phyloP scores from a whole-genome alignment of 1,140 invertebrate genomes.

The Pectinophora gossypiella region DNA sequence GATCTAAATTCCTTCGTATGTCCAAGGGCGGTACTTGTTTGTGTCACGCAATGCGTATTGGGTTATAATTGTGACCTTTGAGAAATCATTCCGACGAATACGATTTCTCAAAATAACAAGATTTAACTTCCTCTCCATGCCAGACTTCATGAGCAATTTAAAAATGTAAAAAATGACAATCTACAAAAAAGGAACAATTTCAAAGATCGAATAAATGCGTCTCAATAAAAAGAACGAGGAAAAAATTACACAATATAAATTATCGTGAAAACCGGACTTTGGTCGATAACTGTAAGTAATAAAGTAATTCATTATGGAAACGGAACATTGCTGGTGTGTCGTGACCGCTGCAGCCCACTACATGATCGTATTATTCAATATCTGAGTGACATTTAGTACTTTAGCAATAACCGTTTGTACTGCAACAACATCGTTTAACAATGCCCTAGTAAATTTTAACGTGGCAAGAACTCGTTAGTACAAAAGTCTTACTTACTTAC shows the following conservation, averaged over 20 bases:
- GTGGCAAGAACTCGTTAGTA: too few species aligned
- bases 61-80: too few species aligned
- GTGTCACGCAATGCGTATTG: neutral
- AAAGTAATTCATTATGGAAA: conserved; percentile 58
- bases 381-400: conserved; percentile 35
- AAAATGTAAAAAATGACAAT: too few species aligned
- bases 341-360: conserved; percentile 20
- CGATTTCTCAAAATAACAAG: too few species aligned
- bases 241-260: conserved; percentile 11
- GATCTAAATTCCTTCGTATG: neutral
- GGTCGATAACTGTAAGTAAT: neutral
- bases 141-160: too few species aligned
- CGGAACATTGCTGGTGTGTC: conserved; percentile 32
- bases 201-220: too few species aligned
- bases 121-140: too few species aligned
- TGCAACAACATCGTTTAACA: neutral
- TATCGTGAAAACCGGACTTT: neutral
- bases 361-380: neutral
- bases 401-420: neutral
- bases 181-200: too few species aligned
- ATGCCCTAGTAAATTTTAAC: neutral
- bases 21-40: neutral
- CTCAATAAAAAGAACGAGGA: conserved; percentile 16
- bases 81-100: too few species aligned
- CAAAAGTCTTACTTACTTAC: too few species aligned